Conservation (phyloP, 2,797 vertebrate species). For the Sebastiscus tertius region DNA sequence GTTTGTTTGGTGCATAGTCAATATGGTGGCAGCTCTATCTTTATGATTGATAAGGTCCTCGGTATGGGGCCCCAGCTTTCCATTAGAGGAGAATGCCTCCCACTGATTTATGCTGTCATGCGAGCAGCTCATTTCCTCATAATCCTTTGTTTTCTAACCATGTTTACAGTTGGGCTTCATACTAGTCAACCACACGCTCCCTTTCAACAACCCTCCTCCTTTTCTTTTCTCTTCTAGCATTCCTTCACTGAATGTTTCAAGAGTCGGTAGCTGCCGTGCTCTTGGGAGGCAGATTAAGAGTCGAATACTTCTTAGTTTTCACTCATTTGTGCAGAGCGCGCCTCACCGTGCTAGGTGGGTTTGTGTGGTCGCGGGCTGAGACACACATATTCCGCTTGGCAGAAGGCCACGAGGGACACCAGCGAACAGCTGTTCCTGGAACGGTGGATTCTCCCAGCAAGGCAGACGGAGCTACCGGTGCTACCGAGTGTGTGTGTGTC, state of each 20-base stretch:
- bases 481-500: conserved; percentile 14
- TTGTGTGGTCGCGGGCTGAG: conserved; percentile 55
- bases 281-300: conserved; percentile 37
- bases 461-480: conserved; percentile 52
- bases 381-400: conserved; percentile 53
- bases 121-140: conserved; percentile 68
- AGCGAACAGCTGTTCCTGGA: conserved; percentile 72
- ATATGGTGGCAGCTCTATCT: conserved; percentile 76
- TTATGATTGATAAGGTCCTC: conserved; percentile 72
- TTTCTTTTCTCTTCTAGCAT: neutral
- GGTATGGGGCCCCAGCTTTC: conserved; percentile 47
- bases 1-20: conserved; percentile 77
- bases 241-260: conserved; percentile 35
- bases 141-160: conserved; percentile 55
- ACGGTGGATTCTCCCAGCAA: conserved; percentile 53
- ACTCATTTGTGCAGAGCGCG: conserved; percentile 38
- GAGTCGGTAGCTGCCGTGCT: conserved; percentile 3
- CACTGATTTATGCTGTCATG: conserved; percentile 71
- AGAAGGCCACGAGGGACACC: conserved; percentile 54
- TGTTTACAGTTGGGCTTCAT: conserved; percentile 46
- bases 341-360: conserved; percentile 35
- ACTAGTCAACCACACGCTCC: conserved; percentile 5
- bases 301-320: conserved; percentile 56
- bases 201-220: neutral
- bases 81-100: conserved; percentile 66